phyloP scores from a whole-genome alignment of 2,113 vertebrate species.

The Gymnogyps californianus region DNA sequence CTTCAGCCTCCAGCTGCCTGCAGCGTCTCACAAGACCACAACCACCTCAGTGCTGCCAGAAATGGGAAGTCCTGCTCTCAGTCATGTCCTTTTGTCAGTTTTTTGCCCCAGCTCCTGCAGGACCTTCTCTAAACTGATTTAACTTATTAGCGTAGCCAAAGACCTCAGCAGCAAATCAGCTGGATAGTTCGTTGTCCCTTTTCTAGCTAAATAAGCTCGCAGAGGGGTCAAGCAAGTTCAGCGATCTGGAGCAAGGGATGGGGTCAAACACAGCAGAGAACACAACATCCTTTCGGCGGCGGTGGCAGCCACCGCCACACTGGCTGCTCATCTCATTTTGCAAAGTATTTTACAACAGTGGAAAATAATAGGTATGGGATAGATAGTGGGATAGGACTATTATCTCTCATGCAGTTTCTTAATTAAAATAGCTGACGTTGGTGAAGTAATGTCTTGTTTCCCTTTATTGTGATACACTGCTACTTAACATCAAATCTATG shows the following conservation, averaged over 20 bases:
- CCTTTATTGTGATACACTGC: neutral
- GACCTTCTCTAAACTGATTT: neutral
- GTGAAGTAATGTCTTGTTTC: neutral
- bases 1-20: neutral
- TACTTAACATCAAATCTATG: neutral
- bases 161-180: neutral
- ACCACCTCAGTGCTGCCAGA: neutral
- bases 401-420: neutral
- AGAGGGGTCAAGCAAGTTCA: neutral
- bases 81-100: neutral
- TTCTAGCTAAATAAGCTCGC: neutral
- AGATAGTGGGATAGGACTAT: neutral
- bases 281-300: neutral
- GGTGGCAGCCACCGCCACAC: neutral
- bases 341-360: neutral
- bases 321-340: neutral
- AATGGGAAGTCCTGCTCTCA: neutral
- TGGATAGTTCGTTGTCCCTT: neutral
- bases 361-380: neutral
- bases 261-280: neutral
- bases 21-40: neutral
- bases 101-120: neutral
- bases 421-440: neutral
- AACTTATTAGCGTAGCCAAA: neutral
- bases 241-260: neutral